A percentile compares a stretch with the other conserved stretches of the same genome.
Conservation (phyloP, 1,140 invertebrate species). For the Neotoxoptera formosana region DNA sequence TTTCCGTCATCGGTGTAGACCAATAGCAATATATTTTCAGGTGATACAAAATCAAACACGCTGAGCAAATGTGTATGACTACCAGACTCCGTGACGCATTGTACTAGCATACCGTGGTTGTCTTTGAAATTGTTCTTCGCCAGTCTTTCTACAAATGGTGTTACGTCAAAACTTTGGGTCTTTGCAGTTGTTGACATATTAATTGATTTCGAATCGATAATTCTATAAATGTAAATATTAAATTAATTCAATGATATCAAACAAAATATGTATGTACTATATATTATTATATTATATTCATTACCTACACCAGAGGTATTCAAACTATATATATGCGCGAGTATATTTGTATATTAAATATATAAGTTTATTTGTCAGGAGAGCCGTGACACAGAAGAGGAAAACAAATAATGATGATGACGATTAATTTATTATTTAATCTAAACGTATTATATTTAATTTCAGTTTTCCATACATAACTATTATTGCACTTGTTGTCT, state of each 20-base stretch:
- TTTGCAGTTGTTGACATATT: slow-evolving; percentile 67
- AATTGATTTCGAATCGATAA: slow-evolving; percentile 81
- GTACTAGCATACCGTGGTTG: slow-evolving; percentile 86
- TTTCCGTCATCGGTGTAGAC: slow-evolving; percentile 84
- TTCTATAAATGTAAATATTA: slow-evolving; percentile 63
- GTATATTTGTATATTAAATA: no score
- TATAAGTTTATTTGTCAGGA: no score
- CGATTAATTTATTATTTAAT: no score
- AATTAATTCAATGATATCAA: not conserved
- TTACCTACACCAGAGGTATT: no score
- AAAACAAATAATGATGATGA: no score
- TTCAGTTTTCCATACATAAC: no score
- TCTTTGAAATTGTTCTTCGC: not conserved
- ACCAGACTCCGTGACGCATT: slow-evolving; percentile 61
- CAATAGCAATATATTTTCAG: slow-evolving; percentile 69
- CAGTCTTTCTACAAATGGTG: slow-evolving; percentile 87
- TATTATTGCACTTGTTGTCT: no score
- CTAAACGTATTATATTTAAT: no score
- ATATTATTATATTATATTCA: no score
- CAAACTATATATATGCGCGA: no score
- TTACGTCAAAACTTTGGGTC: slow-evolving; percentile 77
- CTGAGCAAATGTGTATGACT: not conserved
- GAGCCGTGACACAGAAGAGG: no score
- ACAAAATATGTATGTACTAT: not conserved
- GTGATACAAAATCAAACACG: slow-evolving; percentile 35